These are phyloP conservation scores for Cebus imitator DNA, from an alignment of 2,113 vertebrate genomes.

Conservation along the genomic window DNA sequence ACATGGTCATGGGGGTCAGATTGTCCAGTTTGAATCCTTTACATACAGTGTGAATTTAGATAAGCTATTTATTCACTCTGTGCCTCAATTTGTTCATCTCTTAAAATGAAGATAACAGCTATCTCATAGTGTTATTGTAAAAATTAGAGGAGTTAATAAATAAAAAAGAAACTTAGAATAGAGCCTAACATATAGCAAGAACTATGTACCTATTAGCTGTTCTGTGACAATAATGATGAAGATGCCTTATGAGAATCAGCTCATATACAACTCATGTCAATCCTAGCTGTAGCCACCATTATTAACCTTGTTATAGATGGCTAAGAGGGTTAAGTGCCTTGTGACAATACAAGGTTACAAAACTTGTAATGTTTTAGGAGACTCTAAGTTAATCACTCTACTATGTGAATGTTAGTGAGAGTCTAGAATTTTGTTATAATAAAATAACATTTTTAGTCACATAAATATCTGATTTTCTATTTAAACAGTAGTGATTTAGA, in stretches of 20 bases:
- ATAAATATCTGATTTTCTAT: background rate
- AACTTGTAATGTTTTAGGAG: background rate
- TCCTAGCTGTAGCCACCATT: background rate
- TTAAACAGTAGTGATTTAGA: constrained; percentile 23
- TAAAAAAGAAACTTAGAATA: background rate
- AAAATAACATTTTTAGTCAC: background rate
- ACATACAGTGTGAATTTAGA: background rate
- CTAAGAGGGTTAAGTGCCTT: background rate
- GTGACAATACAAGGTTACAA: background rate
- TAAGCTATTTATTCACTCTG: background rate
- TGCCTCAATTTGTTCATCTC: background rate
- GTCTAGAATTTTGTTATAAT: constrained; percentile 1
- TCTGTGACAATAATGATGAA: background rate
- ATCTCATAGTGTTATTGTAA: background rate
- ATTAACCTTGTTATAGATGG: background rate
- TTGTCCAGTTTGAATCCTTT: background rate
- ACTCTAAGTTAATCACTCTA: background rate
- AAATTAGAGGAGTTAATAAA: background rate
- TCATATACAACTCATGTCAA: background rate
- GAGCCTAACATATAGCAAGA: background rate
- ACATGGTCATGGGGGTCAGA: background rate
- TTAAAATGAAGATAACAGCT: background rate
- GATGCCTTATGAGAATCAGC: background rate
- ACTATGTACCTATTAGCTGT: background rate
- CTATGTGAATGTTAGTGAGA: background rate